These are phyloP conservation scores for Astatotilapia flaviijosephi DNA, from an alignment of 2,113 vertebrate species.

Conservation along the genomic window DNA sequence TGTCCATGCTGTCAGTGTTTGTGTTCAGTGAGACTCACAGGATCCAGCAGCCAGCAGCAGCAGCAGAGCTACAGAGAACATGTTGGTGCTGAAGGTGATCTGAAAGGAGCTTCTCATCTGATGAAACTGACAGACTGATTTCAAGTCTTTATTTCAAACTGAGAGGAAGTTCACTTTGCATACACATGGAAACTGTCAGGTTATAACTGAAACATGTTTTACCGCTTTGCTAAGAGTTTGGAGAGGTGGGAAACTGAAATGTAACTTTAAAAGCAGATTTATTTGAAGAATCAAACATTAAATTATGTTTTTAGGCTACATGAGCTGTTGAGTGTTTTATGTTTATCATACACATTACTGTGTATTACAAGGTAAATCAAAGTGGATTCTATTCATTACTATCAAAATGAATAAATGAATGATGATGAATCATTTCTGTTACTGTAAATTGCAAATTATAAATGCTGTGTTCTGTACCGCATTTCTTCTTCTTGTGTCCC, in stretches of 20 bases:
- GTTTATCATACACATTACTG: background rate
- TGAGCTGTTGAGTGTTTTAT: background rate
- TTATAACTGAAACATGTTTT: background rate
- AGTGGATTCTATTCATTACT: rapidly evolving
- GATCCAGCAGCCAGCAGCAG: background rate
- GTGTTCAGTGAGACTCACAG: background rate
- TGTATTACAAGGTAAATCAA: background rate
- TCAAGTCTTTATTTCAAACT: background rate
- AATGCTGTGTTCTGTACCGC: background rate
- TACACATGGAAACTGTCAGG: background rate
- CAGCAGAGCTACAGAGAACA: background rate
- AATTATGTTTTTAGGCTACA: background rate
- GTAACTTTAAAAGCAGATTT: background rate
- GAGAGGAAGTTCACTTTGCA: background rate
- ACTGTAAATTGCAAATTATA: background rate
- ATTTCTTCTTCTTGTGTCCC: rapidly evolving
- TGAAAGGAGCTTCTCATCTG: background rate
- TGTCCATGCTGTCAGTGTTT: background rate
- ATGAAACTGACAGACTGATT: background rate
- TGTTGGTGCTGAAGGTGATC: rapidly evolving
- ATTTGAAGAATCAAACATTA: background rate
- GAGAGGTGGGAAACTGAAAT: rapidly evolving
- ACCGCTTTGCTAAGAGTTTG: rapidly evolving
- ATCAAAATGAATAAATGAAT: background rate
- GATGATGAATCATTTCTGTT: background rate